Evolutionary conservation across 1,140 invertebrate genomes (phyloP).

Genomic region (Zaprionus gabonicus): DNA sequence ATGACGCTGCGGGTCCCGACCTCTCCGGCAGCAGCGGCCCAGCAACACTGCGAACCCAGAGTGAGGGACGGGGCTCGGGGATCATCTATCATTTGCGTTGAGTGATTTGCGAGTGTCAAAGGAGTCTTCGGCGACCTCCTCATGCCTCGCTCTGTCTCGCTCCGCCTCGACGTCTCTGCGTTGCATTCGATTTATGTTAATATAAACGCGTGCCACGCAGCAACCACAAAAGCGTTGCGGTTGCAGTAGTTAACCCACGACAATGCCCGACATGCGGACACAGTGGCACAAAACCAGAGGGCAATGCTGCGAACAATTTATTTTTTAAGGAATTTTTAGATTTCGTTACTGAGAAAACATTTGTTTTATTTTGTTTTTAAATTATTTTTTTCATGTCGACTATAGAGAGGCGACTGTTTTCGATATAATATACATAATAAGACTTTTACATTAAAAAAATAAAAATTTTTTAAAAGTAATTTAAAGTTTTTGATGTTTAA

Average conservation of each 20-base stretch:
- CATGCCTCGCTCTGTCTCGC: slow-evolving; percentile 22
- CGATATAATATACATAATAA: no score
- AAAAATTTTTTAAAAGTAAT: no score
- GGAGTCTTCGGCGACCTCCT: slow-evolving; percentile 40
- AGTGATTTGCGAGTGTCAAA: slow-evolving; percentile 80
- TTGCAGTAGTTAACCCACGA: slow-evolving; percentile 37
- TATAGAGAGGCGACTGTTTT: no score
- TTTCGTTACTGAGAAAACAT: no score
- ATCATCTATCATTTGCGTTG: slow-evolving; percentile 73
- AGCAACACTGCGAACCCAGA: neutral
- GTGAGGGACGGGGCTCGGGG: neutral
- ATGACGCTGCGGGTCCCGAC: slow-evolving; percentile 59
- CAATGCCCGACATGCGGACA: slow-evolving; percentile 24
- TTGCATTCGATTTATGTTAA: slow-evolving; percentile 76
- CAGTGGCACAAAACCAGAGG: slow-evolving; percentile 5
- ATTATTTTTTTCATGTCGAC: no score
- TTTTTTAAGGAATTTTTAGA: no score
- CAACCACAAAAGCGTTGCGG: slow-evolving; percentile 52
- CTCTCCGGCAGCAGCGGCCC: neutral
- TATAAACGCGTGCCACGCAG: slow-evolving; percentile 43
- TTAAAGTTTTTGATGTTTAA: no score
- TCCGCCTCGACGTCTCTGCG: slow-evolving; percentile 26
- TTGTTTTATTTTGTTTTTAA: no score
- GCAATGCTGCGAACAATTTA: neutral
- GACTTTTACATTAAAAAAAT: no score